Evolutionary conservation across 1,140 invertebrate genomes (phyloP).

Genomic region (Epicauta chinensis): DNA sequence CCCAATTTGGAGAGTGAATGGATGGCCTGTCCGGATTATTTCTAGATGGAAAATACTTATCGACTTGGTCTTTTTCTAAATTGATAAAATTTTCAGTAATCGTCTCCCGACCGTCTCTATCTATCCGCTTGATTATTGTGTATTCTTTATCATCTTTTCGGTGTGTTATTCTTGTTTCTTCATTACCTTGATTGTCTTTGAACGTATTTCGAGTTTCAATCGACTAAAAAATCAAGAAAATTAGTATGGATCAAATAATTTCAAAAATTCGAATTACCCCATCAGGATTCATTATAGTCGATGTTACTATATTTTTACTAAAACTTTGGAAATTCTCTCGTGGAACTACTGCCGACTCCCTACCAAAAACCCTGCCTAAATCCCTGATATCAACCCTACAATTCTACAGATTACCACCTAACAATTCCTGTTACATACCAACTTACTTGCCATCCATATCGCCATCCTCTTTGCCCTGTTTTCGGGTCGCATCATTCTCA

Average conservation of each 20-base stretch:
- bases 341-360: neutral
- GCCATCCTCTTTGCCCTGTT: constrained; percentile 39
- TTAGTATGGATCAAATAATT: constrained; percentile 12
- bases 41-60: constrained; percentile 20
- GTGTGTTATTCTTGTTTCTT: constrained; percentile 45
- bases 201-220: constrained; percentile 44
- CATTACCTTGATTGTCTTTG: constrained; percentile 46
- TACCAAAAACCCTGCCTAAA: constrained; percentile 2
- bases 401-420: neutral
- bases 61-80: constrained; percentile 43
- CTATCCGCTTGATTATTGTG: constrained; percentile 40
- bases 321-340: constrained; percentile 22
- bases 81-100: constrained; percentile 44
- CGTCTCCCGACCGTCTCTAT: constrained; percentile 46
- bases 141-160: constrained; percentile 46
- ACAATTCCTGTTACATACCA: neutral
- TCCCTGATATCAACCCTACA: constrained; percentile 6
- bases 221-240: constrained; percentile 34
- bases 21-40: too few species aligned
- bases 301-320: constrained; percentile 39
- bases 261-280: constrained; percentile 38
- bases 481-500: constrained; percentile 21
- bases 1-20: too few species aligned
- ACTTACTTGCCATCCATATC: constrained; percentile 50
- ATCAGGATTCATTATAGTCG: constrained; percentile 42